Evolutionary conservation across 2,888 invertebrate species (phyloP).

Genomic region (Cantharis flavilabris): DNA sequence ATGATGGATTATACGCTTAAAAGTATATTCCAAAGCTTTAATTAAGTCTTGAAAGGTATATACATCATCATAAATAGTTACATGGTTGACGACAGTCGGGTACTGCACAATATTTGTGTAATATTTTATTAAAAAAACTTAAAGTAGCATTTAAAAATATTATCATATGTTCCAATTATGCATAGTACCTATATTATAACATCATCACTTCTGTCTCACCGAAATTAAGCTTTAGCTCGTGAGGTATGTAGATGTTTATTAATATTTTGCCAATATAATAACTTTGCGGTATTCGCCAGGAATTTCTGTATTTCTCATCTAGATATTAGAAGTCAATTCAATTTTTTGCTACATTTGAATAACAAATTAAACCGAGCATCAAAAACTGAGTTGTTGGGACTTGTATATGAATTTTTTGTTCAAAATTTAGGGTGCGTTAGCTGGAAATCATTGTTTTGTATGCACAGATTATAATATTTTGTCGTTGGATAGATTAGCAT

Average conservation of each 20-base stretch:
- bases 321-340: neutral
- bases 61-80: neutral
- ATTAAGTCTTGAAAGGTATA: neutral
- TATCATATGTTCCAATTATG: neutral
- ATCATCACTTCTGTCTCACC: too few species aligned
- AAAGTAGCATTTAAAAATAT: neutral
- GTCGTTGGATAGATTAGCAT: neutral
- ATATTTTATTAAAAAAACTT: neutral
- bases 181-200: too few species aligned
- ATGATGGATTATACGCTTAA: neutral
- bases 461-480: neutral
- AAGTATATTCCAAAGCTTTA: neutral
- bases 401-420: neutral
- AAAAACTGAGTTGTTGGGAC: neutral
- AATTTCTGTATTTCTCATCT: neutral
- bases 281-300: neutral
- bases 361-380: neutral
- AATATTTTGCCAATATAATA: too few species aligned
- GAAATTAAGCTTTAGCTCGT: too few species aligned
- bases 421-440: neutral
- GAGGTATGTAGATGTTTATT: too few species aligned
- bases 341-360: neutral
- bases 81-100: neutral
- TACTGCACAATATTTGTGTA: neutral
- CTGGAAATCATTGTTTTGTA: neutral